phyloP scores from a whole-genome alignment of 2,888 invertebrate species.

The Lymantria dispar region DNA sequence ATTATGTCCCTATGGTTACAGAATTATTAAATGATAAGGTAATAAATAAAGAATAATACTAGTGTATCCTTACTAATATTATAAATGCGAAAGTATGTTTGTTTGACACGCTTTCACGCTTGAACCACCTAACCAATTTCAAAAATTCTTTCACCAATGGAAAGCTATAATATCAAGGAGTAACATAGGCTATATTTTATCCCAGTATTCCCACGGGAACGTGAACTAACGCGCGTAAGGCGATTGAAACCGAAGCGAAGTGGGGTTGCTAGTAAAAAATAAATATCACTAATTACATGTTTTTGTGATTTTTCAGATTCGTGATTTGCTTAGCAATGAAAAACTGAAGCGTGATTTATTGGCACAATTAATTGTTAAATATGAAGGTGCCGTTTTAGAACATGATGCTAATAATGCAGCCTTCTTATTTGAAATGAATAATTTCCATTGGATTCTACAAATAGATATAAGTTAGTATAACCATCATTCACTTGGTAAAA shows the following conservation, averaged over 20 bases:
- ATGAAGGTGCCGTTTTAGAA: slow-evolving; percentile 74
- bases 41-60: neutral
- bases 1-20: slow-evolving; percentile 82
- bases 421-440: slow-evolving; percentile 84
- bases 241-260: too few species aligned
- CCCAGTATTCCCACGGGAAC: too few species aligned
- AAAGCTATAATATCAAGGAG: too few species aligned
- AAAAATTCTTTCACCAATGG: too few species aligned
- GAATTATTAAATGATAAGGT: slow-evolving; percentile 78
- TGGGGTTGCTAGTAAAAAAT: too few species aligned
- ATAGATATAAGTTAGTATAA: slow-evolving; percentile 73
- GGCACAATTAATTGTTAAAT: slow-evolving; percentile 73
- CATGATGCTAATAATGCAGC: slow-evolving; percentile 76
- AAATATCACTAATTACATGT: neutral
- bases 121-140: too few species aligned
- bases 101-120: too few species aligned
- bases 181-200: too few species aligned
- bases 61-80: too few species aligned
- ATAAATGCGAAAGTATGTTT: too few species aligned
- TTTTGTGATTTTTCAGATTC: slow-evolving; percentile 51
- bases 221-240: too few species aligned
- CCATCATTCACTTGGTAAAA: neutral
- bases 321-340: slow-evolving; percentile 67
- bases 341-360: slow-evolving; percentile 69
- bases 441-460: slow-evolving; percentile 84